Base-by-base conservation (phyloP, 1,140 invertebrate genomes). In the Sinonovacula constricta region DNA sequence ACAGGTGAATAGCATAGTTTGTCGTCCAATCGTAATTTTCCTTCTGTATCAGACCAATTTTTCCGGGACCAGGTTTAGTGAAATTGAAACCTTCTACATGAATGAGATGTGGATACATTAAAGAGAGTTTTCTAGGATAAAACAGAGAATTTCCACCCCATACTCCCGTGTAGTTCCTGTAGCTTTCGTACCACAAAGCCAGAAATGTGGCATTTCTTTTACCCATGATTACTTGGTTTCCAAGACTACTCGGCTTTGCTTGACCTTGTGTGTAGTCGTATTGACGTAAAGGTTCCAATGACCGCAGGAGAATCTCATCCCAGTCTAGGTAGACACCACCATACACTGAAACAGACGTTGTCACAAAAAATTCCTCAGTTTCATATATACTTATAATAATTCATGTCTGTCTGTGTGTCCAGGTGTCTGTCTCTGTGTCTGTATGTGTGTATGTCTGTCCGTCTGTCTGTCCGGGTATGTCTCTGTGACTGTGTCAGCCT, bases 251-350 rank as follows among this genome's bases (percentile, higher is more conserved):
- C 10, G 33, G 15, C 14, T 15, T 59, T 45, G 57, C 49, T 15
- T 24, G 31, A 30, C 49, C 45, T 36, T 59, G 54, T 4, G 56
- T 53, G 24, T 56, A 70, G 24, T 34, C 5, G 15, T 59, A 60
- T 4, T 70, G 4, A 7, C 33, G 24, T 34, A 70, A 15, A 10
- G 0, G 1, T 2, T 70, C 34, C 10, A 70, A 28, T 2, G 68
- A 22, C 26, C 28, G 36, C n/a, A 70, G 49, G 18, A 70, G 4
- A 22, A 70, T 0, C 1, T 36, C 45, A 15, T 70, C 68, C 14
- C 53, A 59, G 45, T 70, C 68, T 36, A 70, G 54, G 28, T 70
- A 70, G 1, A 70, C 56, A 5, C 68, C 68, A 30, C 68, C 68
- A 60, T 70, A 70, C 10, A 39, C 39, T 45, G 39, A 45, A 45